Base-by-base conservation (phyloP, 2,797 vertebrate genomes). In the Parambassis ranga region DNA sequence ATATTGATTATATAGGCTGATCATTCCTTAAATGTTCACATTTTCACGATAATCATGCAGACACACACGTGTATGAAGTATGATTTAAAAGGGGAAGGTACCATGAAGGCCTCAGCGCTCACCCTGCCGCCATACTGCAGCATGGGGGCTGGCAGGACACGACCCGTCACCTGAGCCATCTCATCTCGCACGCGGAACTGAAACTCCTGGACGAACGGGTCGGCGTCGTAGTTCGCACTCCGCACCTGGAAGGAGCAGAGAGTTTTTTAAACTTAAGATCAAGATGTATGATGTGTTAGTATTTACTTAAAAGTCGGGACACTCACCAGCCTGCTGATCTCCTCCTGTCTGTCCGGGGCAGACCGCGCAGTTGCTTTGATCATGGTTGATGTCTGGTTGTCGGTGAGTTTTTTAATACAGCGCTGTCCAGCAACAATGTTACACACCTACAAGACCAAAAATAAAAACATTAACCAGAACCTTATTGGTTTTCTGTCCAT, bases 381-480 rank as follows among this genome's bases (percentile, higher is more conserved):
- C 97, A 99, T 99, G 30, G 95, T 98, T 0, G 97, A 98, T 1
- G 96, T 98, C 70, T 98, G 97, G 94, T 98, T 99, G 87, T 99
- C 97, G 0, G 97, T 98, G 0, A 99, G 93, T 78, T 98, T 98
- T 89, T 98, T 98, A 60, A 99, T 99, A 79, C 97, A 99, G 66
- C 96, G 92, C 70, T 99, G 97, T 27, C 97, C 97, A 33, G 95
- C 94, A 32, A 99, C 96, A 4, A 98, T 95, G 86, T 99, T 98
- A 82, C 97, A 99, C 22, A 99, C 97, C 97, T 99, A 70, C 13
- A 3, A 63, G 43, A 15, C 14, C 37, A 26, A 56, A 23, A 32
- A 18, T 31, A 35, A 20, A 20, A 20, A n/a, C n/a, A n/a, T n/a
- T n/a, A n/a, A n/a, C n/a, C n/a, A n/a, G n/a, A n/a, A n/a, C n/a